Base-by-base conservation (phyloP, 2,113 vertebrate genomes). In the Okapia johnstoni region DNA sequence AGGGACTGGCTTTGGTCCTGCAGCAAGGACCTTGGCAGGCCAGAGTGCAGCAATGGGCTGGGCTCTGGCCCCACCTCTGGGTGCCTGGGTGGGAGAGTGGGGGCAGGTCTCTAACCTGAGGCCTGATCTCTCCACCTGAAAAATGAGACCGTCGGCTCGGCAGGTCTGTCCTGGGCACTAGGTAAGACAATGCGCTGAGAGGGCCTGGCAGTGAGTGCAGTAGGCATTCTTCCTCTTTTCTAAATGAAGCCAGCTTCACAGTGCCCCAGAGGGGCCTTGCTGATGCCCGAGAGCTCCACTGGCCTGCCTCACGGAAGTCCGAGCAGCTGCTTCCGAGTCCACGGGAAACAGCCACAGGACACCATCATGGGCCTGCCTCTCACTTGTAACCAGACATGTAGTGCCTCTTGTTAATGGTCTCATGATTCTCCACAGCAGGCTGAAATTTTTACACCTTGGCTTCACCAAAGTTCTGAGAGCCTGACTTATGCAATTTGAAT, bases 381-480 rank as follows among this genome's bases (percentile, higher is more conserved):
- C 33, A 26, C 48, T 36, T 48, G 8, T 40, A n/a, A 60, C 16
- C 54, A 60, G 25, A 79, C 60, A 70, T 33, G 43, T 25, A 61
- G 26, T 8, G 50, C 26, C 46, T 93, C 85, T n/a, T 33, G 6
- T 84, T 92, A 83, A 83, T 8, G 40, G 52, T 28, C 10, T 87
- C 19, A 26, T 13, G 60, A 79, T 76, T 89, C 70, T 95, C 84
- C 33, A 46, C 3, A 1, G 50, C 17, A 50, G 46, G 26, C 52
- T 57, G 84, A 94, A 94, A 52, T 11, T 43, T 89, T 58, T 57
- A 36, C 50, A 88, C 48, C 52, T 52, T 58, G 57, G 81, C 81
- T 55, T 63, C 86, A 90, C 36, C 23, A 57, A 17, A 66, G 21
- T 61, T 96, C 61, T 77, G 1, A 87, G 57, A 94, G 77, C n/a